These are phyloP conservation scores for Pseudococcus viburni DNA, from an alignment of 2,888 invertebrate genomes.

Conservation along the genomic window DNA sequence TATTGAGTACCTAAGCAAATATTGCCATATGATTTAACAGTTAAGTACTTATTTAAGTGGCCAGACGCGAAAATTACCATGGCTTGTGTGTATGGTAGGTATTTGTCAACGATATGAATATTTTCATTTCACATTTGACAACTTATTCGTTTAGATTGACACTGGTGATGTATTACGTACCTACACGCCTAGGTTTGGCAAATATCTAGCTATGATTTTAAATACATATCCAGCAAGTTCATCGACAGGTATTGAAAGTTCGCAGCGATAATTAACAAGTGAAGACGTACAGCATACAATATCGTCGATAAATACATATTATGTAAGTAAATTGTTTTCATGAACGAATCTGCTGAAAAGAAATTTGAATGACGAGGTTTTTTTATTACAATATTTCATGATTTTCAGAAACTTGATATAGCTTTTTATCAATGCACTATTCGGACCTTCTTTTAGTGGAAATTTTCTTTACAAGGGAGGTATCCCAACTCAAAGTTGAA, in stretches of 20 bases:
- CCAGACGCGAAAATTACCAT: constrained; percentile 4
- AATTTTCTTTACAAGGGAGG: no score
- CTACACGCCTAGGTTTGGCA: neutral
- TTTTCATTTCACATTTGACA: constrained; percentile 31
- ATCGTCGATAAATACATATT: neutral
- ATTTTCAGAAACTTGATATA: no score
- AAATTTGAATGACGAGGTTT: neutral
- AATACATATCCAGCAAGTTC: neutral
- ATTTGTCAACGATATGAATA: constrained; percentile 33
- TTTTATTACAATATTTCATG: no score
- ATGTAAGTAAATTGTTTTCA: neutral
- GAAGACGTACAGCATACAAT: neutral
- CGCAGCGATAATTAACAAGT: neutral
- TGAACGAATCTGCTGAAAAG: neutral
- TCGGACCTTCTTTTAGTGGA: no score
- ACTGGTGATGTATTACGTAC: neutral
- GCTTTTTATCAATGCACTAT: no score
- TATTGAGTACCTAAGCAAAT: constrained; percentile 20
- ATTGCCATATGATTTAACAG: constrained; percentile 39
- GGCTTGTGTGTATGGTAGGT: neutral
- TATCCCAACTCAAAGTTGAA: no score
- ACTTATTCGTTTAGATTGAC: constrained; percentile 6
- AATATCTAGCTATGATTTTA: neutral
- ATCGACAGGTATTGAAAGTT: constrained; percentile 31
- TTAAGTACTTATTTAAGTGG: constrained; percentile 25